phyloP scores from a whole-genome alignment of 2,797 vertebrate genomes.

The Cygnus olor region DNA sequence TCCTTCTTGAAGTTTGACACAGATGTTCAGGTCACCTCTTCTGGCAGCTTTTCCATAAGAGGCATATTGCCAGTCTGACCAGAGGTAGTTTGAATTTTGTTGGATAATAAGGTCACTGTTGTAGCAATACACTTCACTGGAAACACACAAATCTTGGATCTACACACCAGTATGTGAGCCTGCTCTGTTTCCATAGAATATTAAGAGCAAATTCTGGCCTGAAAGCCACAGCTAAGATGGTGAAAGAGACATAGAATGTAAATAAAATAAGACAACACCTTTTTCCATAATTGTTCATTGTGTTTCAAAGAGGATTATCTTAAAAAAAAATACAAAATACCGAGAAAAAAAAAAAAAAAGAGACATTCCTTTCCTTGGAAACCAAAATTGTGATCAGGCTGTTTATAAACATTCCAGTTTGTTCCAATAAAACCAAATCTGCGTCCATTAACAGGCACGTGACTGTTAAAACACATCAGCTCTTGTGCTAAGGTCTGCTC shows the following conservation, averaged over 20 bases:
- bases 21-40: slow-evolving; percentile 27
- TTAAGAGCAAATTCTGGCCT: not conserved
- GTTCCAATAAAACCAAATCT: not conserved
- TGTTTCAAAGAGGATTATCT: not conserved
- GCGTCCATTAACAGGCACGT: not conserved
- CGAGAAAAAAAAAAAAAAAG: not conserved
- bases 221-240: not conserved
- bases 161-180: not conserved
- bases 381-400: not conserved
- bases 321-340: not conserved
- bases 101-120: not conserved
- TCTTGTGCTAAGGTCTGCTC: not conserved
- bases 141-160: not conserved
- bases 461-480: not conserved
- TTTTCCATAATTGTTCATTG: not conserved
- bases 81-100: not conserved
- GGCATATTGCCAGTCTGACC: not conserved
- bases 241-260: not conserved
- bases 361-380: not conserved
- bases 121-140: not conserved
- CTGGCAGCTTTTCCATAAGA: not conserved
- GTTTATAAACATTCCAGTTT: not conserved
- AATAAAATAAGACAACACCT: not conserved
- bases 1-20: slow-evolving; percentile 4
- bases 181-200: not conserved